phyloP scores from a whole-genome alignment of 2,888 invertebrate species.

The Bombylius discolor region DNA sequence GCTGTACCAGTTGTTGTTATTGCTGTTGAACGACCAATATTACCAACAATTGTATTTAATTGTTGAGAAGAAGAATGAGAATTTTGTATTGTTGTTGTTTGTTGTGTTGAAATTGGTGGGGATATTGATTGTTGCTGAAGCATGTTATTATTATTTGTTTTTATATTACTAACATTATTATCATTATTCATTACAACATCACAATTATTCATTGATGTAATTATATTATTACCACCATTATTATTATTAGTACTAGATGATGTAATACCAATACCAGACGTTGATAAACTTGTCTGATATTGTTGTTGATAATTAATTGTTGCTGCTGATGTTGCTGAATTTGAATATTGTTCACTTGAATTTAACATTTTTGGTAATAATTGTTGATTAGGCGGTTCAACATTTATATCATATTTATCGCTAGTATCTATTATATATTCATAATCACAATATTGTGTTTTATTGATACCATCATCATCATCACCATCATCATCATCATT shows the following conservation, averaged over 20 bases:
- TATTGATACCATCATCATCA: neutral
- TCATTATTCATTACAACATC: neutral
- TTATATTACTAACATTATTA: neutral
- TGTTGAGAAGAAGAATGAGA: too few relatives aligned
- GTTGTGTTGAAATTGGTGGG: neutral
- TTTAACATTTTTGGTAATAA: neutral
- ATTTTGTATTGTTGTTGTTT: too few relatives aligned
- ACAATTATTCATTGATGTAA: neutral
- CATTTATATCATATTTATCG: too few relatives aligned
- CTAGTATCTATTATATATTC: too few relatives aligned
- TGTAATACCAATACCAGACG: neutral
- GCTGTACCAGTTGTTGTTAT: neutral
- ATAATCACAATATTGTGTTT: too few relatives aligned
- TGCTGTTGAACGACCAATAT: too few relatives aligned
- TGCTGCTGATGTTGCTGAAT: neutral
- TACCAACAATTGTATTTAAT: too few relatives aligned
- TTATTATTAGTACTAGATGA: neutral
- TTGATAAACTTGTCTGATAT: neutral
- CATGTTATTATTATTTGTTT: neutral
- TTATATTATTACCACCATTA: neutral
- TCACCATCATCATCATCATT: neutral
- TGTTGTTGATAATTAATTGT: neutral
- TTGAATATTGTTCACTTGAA: neutral
- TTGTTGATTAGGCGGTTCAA: neutral
- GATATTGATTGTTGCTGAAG: neutral